Conservation (phyloP, 2,113 vertebrate species). For the Thalassoma bifasciatum region DNA sequence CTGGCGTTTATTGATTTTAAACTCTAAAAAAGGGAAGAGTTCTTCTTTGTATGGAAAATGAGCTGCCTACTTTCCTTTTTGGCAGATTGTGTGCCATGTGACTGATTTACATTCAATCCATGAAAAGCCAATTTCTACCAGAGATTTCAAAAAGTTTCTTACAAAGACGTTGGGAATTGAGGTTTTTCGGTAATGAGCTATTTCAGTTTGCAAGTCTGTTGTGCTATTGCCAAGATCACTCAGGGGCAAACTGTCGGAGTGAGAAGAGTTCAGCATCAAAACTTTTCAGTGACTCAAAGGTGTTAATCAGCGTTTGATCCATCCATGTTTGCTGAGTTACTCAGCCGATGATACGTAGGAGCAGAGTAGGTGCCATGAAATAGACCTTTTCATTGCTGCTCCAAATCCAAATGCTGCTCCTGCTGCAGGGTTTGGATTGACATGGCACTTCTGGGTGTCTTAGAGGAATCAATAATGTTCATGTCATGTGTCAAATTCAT, state of each 20-base stretch:
- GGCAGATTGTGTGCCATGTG: conserved; percentile 14
- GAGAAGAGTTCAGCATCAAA: conserved; percentile 17
- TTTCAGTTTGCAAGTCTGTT: background rate
- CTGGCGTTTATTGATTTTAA: conserved; percentile 32
- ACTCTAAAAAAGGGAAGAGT: conserved; percentile 4
- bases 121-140: conserved; percentile 1
- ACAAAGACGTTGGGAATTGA: conserved; percentile 30
- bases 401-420: background rate
- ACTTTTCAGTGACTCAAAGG: conserved; percentile 28
- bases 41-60: conserved; percentile 33
- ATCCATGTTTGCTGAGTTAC: conserved; percentile 33
- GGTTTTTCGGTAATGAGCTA: conserved; percentile 25
- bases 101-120: conserved; percentile 21
- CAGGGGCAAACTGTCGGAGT: conserved; percentile 24
- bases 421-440: conserved; percentile 26
- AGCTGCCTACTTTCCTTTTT: conserved; percentile 15
- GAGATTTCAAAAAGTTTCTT: conserved; percentile 26
- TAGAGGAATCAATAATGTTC: conserved; percentile 8
- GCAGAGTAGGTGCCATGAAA: background rate
- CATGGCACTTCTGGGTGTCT: conserved; percentile 7
- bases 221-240: background rate
- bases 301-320: conserved; percentile 58
- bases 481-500: conserved; percentile 40
- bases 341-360: conserved; percentile 26
- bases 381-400: conserved; percentile 18